Conservation (phyloP, 2,888 invertebrate species). For the Catonia carolina region DNA sequence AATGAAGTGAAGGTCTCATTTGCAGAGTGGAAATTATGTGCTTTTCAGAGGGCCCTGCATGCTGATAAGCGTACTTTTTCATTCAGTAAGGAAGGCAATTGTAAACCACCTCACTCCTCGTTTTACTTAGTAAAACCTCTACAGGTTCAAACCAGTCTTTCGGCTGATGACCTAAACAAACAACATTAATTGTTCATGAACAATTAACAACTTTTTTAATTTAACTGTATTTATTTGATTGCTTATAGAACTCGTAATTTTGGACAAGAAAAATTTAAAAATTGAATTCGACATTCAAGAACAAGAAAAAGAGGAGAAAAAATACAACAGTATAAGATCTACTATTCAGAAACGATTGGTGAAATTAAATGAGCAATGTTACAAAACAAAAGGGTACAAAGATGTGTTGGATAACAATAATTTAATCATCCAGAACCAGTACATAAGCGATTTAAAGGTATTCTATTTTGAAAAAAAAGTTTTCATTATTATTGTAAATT, state of each 20-base stretch:
- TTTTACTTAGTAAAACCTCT: too few species aligned
- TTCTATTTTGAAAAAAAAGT: too few species aligned
- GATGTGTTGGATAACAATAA: slow-evolving; percentile 51
- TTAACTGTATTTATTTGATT: slow-evolving; percentile 14
- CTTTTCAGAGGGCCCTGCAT: too few species aligned
- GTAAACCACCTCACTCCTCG: too few species aligned
- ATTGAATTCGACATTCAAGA: slow-evolving; percentile 58
- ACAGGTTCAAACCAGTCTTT: too few species aligned
- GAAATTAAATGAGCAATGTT: slow-evolving; percentile 42
- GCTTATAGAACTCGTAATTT: slow-evolving; percentile 45
- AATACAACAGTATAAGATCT: slow-evolving; percentile 54
- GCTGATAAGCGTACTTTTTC: too few species aligned
- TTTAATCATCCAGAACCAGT: slow-evolving; percentile 48
- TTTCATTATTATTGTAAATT: too few species aligned
- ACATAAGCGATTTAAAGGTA: slow-evolving; percentile 48
- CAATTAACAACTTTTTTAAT: neutral
- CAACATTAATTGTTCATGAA: neutral
- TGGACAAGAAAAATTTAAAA: slow-evolving; percentile 68
- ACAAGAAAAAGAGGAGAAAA: slow-evolving; percentile 49
- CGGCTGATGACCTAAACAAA: too few species aligned
- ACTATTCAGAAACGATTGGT: slow-evolving; percentile 55
- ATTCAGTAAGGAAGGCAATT: too few species aligned
- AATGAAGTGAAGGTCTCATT: too few species aligned
- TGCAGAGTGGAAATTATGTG: too few species aligned
- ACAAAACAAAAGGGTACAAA: slow-evolving; percentile 49